Base-by-base conservation (phyloP, 2,888 invertebrate genomes). In the Rhingia rostrata region DNA sequence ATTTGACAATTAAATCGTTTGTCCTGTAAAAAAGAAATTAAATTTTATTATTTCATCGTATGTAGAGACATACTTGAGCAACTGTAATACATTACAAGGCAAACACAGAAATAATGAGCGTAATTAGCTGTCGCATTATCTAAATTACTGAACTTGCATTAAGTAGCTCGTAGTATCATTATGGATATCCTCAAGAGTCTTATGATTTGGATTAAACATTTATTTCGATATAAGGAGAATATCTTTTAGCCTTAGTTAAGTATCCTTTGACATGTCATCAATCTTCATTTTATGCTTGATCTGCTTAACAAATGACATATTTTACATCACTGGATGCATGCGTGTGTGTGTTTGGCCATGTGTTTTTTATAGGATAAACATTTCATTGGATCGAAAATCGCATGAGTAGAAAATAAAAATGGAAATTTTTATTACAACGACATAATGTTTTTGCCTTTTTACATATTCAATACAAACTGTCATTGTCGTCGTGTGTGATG, bases 1-100 rank as follows among this genome's bases (percentile, higher is more conserved):
- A 98, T 96, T 92, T 97, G 97, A 91, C 97, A 96, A 93, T 98
- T 98, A 92, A 98, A 98, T 88, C 98, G 94, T 74, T 94, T 93
- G 90, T 97, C 97, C 96, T 97, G 92, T 49, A 92, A 91, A 39
- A 22, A 81, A 77, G 56, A 54, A 58, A 7, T 30, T 51, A 54
- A 32, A 69, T 12, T 41, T 10, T 30, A 22, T 22, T 22, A 22
- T 22, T 22, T 22, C 22, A 22, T 22, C 22, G 22, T 22, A 22
- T 22, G 22, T 22, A 22, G 22, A 22, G 22, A 22, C 2, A 22
- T 22, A 1, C 2, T 22, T 22, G 22, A 22, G 22, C 22, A 22
- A 22, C 22, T 22, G 4, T n/a, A 32, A 41, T 12, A 39, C 12
- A 12, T 6, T 22, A 22, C 2, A 22, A 7, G 30, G 32, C 6